A percentile compares a stretch with the other conserved stretches of the same genome.
These are phyloP conservation scores for Stramonita haemastoma DNA, from an alignment of 2,888 invertebrate genomes.

Conservation along the genomic window DNA sequence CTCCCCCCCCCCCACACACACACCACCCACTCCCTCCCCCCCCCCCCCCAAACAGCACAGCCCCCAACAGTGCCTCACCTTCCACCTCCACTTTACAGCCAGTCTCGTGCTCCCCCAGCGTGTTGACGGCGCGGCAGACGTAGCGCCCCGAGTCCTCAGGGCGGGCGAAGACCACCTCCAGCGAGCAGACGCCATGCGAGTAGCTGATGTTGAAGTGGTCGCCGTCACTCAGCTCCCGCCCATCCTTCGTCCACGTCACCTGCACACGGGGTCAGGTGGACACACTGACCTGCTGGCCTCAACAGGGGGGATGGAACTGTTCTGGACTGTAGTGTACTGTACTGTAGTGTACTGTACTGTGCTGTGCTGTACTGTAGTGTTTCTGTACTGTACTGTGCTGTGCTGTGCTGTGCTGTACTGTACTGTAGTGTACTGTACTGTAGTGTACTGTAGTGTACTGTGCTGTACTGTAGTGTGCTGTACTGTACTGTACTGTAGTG, in stretches of 20 bases:
- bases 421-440: too few species aligned
- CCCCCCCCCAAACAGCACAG: neutral
- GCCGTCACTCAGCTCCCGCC: slow-evolving; percentile 91
- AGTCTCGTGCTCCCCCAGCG: slow-evolving; percentile 96
- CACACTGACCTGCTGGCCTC: neutral
- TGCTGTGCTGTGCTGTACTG: too few species aligned
- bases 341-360: too few species aligned
- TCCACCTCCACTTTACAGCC: slow-evolving; percentile 84
- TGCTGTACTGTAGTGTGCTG: too few species aligned
- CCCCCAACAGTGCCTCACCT: slow-evolving; percentile 62
- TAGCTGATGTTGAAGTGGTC: slow-evolving; percentile 88
- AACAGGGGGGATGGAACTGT: too few species aligned
- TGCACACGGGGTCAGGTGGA: slow-evolving; percentile 62
- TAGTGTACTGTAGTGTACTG: too few species aligned
- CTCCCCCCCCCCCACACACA: too few species aligned
- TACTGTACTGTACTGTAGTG: too few species aligned
- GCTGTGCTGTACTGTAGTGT: too few species aligned
- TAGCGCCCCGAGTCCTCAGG: slow-evolving; percentile 98
- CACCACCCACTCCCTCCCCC: slow-evolving; percentile 70
- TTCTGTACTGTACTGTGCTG: too few species aligned
- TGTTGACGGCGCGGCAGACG: slow-evolving; percentile 93
- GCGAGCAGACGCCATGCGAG: slow-evolving; percentile 95
- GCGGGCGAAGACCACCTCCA: slow-evolving; percentile 96
- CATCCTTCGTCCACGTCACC: slow-evolving; percentile 88
- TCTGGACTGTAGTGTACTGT: too few species aligned